A percentile compares a stretch with the other conserved stretches of the same genome.
phyloP scores from a whole-genome alignment of 2,113 vertebrate genomes.

The Solenodon paradoxus region DNA sequence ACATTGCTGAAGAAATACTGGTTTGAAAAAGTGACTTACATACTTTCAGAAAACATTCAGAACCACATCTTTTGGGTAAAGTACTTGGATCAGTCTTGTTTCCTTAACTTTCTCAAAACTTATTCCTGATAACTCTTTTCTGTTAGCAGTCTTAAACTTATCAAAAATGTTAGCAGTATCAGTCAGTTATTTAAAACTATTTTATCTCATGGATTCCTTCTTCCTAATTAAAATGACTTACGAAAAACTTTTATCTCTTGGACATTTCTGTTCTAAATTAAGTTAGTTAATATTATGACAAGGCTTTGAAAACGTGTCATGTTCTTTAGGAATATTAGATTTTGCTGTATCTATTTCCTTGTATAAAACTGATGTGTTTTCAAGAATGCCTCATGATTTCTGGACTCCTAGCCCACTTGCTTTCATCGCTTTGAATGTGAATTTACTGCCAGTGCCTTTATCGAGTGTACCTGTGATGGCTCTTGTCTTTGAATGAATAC shows the following conservation, averaged over 20 bases:
- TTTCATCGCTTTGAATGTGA: neutral
- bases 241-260: neutral
- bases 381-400: too few relatives aligned
- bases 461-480: too few relatives aligned
- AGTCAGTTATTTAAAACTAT: neutral
- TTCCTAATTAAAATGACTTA: neutral
- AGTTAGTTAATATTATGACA: neutral
- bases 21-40: neutral
- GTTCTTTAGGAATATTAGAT: neutral
- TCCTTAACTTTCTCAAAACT: neutral
- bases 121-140: neutral
- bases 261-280: neutral
- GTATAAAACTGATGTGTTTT: too few relatives aligned
- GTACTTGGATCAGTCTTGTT: neutral
- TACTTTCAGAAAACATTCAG: neutral
- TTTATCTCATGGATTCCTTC: too few relatives aligned
- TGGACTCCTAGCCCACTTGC: neutral
- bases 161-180: neutral
- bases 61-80: neutral
- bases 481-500: too few relatives aligned
- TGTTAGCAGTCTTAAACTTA: neutral
- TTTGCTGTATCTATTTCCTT: neutral
- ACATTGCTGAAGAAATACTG: neutral
- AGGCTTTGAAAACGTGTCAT: neutral
- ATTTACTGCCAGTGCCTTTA: too few relatives aligned